Evolutionary conservation across 2,888 invertebrate genomes (phyloP), one percentile per base, ranked within the genome.

Genomic region (Linnaemya vulpina): DNA sequence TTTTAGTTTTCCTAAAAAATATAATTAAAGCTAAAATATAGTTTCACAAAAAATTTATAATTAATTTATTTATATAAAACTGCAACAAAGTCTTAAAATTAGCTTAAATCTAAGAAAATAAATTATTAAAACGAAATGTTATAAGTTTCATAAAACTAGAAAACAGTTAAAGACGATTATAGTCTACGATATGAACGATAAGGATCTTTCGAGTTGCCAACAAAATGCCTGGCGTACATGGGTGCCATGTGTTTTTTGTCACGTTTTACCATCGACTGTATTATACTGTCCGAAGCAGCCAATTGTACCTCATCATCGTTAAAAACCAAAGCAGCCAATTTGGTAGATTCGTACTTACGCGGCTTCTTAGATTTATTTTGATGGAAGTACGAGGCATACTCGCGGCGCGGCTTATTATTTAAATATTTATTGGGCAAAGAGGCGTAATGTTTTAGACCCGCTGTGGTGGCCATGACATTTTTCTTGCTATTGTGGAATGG

Each of bases 361-460:
- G 88, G 87, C 25, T 90, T 89, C 80, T 92, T 91, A 38, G 89
- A 88, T 38, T 90, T 89, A 10, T n/a, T 75, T 8, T 90, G 89
- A 79, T 90, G 91, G 79, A 92, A 92, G 83, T 91, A 92, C 51
- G 88, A 90, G 17, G 90, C 77, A 82, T 92, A 92, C 1, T 92
- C 90, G 3, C 90, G 91, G 1, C 90, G 89, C 17, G 88, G 88
- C 13, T 83, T 87, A 13, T 87, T 85, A 38, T 87, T 78, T 3
- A 84, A 60, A 75, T 87, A 84, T 30, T 88, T 88, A 22, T 87
- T 86, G 0, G 88, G 88, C 38, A 78, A 55, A 0, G 91, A 89
- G 1, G 92, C 90, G 87, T 91, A 94, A 88, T 93, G 92, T 83
- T 93, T 93, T 25, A 94, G 89, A 1, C 94, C 94, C 0, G 93